Evolutionary conservation across 2,888 invertebrate species (phyloP), one percentile per base, ranked within the genome.

Genomic region (Drosophila imparisetae): DNA sequence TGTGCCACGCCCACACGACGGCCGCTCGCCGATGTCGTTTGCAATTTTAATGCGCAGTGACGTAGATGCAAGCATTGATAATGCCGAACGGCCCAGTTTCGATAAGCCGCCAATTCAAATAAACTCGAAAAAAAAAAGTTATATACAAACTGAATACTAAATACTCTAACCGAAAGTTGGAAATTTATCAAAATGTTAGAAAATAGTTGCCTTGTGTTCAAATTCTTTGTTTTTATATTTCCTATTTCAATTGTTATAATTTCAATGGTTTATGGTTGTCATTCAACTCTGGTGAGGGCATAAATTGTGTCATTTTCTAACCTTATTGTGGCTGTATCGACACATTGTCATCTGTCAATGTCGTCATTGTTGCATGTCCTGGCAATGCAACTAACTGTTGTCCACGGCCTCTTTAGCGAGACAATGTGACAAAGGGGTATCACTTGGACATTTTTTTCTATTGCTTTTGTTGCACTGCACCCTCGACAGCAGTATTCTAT

Each of bases 31-130:
- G 57, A 59, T 60, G 82, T 60, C 63, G 58, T 58, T 66, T 87
- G 85, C 90, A 89, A 80, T 89, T 85, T 85, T 89, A 85, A 85
- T 89, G 85, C 80, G 73, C 85, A 75, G 42, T 82, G 89, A 81
- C 82, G 89, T 82, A 70, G 90, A 84, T 85, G 73, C 85, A 65
- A 52, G 66, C 72, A 78, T 50, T 75, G 87, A 89, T 85, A 85
- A 81, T 76, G 70, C 52, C 55, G 55, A 48, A 66, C 66, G 84
- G 52, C 73, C 72, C 67, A 75, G 57, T 71, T 75, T 68, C 80
- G 77, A 87, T 84, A 78, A 75, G 79, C 58, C 70, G 57, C 48
- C 72, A 75, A 67, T 75, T 73, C 75, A 72, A 86, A 75, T 74
- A 75, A 65, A 86, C 67, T 71, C 61, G 75, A 71, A 58, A 49